A percentile compares a stretch with the other conserved stretches of the same genome.
These are phyloP conservation scores for Theonella swinhoei DNA, from an alignment of 37 sponge, comb jelly and placozoan genomes.

Conservation along the genomic window DNA sequence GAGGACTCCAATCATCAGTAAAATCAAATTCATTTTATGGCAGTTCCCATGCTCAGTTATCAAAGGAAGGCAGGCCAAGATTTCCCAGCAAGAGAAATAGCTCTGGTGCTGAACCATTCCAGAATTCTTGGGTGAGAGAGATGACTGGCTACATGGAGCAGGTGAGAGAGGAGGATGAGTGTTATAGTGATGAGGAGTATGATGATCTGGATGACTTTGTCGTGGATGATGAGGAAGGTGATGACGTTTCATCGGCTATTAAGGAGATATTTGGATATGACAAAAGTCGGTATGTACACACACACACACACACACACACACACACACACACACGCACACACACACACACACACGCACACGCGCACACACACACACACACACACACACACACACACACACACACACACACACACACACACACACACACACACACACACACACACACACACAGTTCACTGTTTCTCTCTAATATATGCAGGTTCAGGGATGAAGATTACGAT, in stretches of 20 bases:
- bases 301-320: too few species aligned
- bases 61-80: not conserved
- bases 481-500: slow-evolving; percentile 34
- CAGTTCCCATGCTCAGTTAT: not conserved
- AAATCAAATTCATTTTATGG: slow-evolving; percentile 40
- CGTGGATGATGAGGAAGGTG: slow-evolving; percentile 40
- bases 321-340: too few species aligned
- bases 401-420: too few species aligned
- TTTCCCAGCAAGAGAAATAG: not conserved
- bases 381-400: too few species aligned
- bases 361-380: too few species aligned
- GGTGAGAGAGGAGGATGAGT: slow-evolving; percentile 4
- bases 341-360: too few species aligned
- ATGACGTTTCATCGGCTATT: slow-evolving; percentile 65
- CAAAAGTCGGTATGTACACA: slow-evolving; percentile 50
- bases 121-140: slow-evolving; percentile 51
- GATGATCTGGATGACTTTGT: slow-evolving; percentile 49
- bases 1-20: not conserved
- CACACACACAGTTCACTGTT: too few species aligned
- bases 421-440: too few species aligned
- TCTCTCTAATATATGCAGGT: too few species aligned
- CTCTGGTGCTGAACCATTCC: not conserved
- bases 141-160: slow-evolving; percentile 42
- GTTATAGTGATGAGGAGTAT: slow-evolving; percentile 42
- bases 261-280: slow-evolving; percentile 78